phyloP scores from a whole-genome alignment of 2,113 vertebrate species.

The Thermophis baileyi region DNA sequence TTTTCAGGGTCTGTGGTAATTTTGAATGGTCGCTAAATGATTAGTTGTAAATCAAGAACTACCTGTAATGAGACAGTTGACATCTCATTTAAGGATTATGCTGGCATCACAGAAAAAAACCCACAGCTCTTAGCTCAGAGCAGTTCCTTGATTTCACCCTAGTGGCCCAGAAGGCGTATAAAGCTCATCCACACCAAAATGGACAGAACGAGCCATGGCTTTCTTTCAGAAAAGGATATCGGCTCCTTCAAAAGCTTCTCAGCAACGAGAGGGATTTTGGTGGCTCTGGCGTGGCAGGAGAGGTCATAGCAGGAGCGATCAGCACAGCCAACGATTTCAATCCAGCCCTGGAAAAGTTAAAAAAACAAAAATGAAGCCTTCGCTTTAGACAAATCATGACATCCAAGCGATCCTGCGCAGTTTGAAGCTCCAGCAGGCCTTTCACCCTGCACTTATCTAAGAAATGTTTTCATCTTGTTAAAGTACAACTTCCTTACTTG shows the following conservation, averaged over 20 bases:
- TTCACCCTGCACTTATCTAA: too few relatives aligned
- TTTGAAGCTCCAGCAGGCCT: slow-evolving; percentile 30
- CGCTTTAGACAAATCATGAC: slow-evolving; percentile 49
- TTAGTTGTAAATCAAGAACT: neutral
- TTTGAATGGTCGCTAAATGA: neutral
- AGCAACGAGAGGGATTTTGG: slow-evolving; percentile 94
- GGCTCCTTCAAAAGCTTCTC: slow-evolving; percentile 96
- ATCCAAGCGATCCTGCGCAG: slow-evolving; percentile 31
- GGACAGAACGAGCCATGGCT: neutral
- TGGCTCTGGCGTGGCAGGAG: slow-evolving; percentile 86
- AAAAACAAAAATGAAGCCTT: slow-evolving; percentile 17
- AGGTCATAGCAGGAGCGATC: slow-evolving; percentile 96
- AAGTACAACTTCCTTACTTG: too few relatives aligned
- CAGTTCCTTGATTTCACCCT: neutral
- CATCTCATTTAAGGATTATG: neutral
- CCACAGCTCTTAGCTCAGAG: neutral
- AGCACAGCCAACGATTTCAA: slow-evolving; percentile 96
- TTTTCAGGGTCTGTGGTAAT: neutral
- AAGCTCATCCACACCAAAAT: neutral
- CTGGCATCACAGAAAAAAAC: neutral
- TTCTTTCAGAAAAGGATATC: slow-evolving; percentile 84
- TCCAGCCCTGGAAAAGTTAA: slow-evolving; percentile 85
- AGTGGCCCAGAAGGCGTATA: neutral
- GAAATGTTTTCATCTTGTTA: too few relatives aligned
- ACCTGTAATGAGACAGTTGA: neutral